Evolutionary conservation across 2,888 invertebrate species (phyloP).

Genomic region (Eretmocerus hayati): DNA sequence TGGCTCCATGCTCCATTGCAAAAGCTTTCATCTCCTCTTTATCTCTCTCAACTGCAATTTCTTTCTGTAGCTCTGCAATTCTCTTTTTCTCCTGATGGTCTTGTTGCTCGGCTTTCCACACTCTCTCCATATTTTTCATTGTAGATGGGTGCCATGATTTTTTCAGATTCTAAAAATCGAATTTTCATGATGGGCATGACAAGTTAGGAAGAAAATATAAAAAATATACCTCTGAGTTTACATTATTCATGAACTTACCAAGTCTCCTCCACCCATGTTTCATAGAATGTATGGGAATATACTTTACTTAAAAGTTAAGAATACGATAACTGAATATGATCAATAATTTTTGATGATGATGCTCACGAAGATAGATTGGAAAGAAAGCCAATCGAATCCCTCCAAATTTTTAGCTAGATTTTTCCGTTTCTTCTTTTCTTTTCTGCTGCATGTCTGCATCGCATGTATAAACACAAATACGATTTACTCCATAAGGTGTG

Average conservation of each 20-base stretch:
- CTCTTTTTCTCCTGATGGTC: conserved; percentile 63
- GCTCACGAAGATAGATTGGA: no score
- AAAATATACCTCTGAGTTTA: background rate
- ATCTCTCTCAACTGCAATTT: conserved; percentile 61
- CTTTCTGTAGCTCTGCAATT: conserved; percentile 60
- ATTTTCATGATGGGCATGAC: background rate
- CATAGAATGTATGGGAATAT: no score
- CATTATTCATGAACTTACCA: conserved; percentile 35
- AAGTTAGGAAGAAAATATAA: background rate
- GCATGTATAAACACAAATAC: no score
- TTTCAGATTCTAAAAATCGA: conserved; percentile 57
- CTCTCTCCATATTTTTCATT: conserved; percentile 68
- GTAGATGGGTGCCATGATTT: conserved; percentile 77
- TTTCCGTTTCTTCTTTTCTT: no score
- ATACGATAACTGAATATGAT: no score
- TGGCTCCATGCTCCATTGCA: conserved; percentile 52
- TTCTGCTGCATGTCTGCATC: no score
- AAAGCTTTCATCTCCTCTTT: conserved; percentile 60
- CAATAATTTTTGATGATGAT: no score
- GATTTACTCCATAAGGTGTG: no score
- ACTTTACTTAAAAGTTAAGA: no score
- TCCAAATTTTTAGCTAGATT: no score
- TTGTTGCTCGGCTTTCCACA: conserved; percentile 72
- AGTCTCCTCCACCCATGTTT: conserved; percentile 46
- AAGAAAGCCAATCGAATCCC: no score